phyloP scores from a whole-genome alignment of 2,113 vertebrate species.

The Cichladusa arquata region DNA sequence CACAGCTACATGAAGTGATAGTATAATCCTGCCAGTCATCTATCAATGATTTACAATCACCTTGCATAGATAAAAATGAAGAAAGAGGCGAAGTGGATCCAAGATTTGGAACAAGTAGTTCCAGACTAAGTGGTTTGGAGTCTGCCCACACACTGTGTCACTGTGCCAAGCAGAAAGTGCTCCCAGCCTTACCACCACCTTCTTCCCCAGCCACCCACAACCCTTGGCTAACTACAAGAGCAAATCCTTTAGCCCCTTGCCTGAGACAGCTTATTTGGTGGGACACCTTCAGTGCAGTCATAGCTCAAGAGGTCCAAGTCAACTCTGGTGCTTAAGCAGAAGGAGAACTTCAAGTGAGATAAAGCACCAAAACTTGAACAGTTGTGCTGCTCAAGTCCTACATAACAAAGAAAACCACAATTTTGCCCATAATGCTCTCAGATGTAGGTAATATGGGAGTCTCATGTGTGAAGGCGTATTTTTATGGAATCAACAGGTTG shows the following conservation, averaged over 20 bases:
- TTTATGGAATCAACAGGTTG: not conserved
- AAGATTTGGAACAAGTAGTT: not conserved
- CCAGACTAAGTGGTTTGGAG: not conserved
- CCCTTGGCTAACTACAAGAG: not conserved
- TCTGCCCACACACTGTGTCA: not conserved
- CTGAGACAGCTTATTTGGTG: not conserved
- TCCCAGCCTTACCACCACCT: not conserved
- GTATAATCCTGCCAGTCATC: not conserved
- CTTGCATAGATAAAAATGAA: not conserved
- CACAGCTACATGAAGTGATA: not conserved
- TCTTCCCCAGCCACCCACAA: not conserved
- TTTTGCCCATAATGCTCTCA: not conserved
- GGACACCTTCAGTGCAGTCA: not conserved
- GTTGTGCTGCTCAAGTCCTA: not conserved
- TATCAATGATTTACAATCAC: not conserved
- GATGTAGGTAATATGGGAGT: not conserved
- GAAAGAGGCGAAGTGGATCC: not conserved
- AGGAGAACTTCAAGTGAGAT: not conserved
- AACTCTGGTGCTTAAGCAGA: not conserved
- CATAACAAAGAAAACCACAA: not conserved
- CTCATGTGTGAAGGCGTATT: not conserved
- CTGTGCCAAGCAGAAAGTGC: not conserved
- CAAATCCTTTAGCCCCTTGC: not conserved
- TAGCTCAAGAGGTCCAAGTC: not conserved
- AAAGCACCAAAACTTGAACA: not conserved